Base-by-base conservation (phyloP, 1,140 invertebrate genomes). In the Aphidius gifuensis region DNA sequence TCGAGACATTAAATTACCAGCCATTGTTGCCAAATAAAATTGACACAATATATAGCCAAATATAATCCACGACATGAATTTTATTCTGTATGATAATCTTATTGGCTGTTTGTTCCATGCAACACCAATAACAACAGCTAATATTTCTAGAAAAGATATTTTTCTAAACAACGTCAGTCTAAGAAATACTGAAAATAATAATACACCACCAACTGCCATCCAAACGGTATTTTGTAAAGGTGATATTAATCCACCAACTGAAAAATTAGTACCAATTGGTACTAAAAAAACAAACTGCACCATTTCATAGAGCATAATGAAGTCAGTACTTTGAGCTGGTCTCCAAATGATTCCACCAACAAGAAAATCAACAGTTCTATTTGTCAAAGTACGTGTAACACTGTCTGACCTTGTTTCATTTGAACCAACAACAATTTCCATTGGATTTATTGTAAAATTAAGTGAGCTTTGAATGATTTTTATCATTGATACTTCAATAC, bases 21-120 rank as follows among this genome's bases (percentile, higher is more conserved):
- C 69, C 38, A 79, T 55, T 0, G 75, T 71, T 7, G 74, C 75
- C 3, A 78, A 58, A 58, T 78, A 78, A 44, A 70, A 67, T 46
- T 79, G 75, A 16, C 68, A 62, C 0, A 79, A 46, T n/a, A 78
- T 67, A 40, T 72, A 72, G 2, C 76, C 72, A 16, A 74, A 78
- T 0, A 78, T 38, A 0, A 66, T 59, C 74, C 75, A 78, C 6
- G 74, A 69, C 9, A 78, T 60, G 16, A 73, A 79, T 2, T 71
- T 64, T 1, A 79, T 61, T 47, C 71, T 65, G 0, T 62, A 58
- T 0, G 77, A 77, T 0, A 63, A 9, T 46, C 47, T 67, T 0
- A 9, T 55, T 0, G 78, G 78, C 39, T 74, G 72, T 7, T 62
- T 63, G 3, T 55, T 39, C 58, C 66, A 64, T 0, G 69, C 21